These are phyloP conservation scores for Chrysomela aeneicollis DNA, from an alignment of 2,888 invertebrate species.

Conservation along the genomic window DNA sequence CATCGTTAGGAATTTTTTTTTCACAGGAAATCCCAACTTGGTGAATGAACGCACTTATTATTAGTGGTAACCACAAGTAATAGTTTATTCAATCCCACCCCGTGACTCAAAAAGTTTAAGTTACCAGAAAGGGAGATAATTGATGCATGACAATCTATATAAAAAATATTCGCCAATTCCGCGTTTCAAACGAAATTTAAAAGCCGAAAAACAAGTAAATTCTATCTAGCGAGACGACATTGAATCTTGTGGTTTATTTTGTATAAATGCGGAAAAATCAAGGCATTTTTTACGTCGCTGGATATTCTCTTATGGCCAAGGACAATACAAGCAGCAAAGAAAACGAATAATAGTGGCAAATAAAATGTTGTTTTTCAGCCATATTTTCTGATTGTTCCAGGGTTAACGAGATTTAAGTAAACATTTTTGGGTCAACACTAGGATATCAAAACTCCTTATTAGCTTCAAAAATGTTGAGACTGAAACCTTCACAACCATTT, in stretches of 20 bases:
- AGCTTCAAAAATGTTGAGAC: too few relatives aligned
- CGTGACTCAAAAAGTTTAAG: background rate
- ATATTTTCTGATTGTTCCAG: too few relatives aligned
- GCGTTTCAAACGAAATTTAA: background rate
- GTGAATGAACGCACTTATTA: too few relatives aligned
- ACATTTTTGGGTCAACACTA: too few relatives aligned
- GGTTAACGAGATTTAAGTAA: too few relatives aligned
- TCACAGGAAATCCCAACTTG: background rate
- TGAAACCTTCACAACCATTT: too few relatives aligned
- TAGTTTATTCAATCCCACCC: background rate
- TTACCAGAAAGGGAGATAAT: background rate
- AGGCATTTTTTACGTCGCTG: background rate
- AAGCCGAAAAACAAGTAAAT: background rate
- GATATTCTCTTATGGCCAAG: background rate
- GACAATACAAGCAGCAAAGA: too few relatives aligned
- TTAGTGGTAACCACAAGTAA: too few relatives aligned
- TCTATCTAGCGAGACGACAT: conserved; percentile 16
- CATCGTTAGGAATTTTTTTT: background rate
- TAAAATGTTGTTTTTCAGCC: too few relatives aligned
- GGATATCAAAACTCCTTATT: too few relatives aligned
- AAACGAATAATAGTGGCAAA: too few relatives aligned
- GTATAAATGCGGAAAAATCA: conserved; percentile 8
- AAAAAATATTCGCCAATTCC: conserved; percentile 5
- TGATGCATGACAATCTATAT: conserved; percentile 11
- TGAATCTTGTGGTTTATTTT: conserved; percentile 22